These are phyloP conservation scores for Meloidogyne floridensis DNA, from an alignment of 1,140 invertebrate species.

Conservation along the genomic window DNA sequence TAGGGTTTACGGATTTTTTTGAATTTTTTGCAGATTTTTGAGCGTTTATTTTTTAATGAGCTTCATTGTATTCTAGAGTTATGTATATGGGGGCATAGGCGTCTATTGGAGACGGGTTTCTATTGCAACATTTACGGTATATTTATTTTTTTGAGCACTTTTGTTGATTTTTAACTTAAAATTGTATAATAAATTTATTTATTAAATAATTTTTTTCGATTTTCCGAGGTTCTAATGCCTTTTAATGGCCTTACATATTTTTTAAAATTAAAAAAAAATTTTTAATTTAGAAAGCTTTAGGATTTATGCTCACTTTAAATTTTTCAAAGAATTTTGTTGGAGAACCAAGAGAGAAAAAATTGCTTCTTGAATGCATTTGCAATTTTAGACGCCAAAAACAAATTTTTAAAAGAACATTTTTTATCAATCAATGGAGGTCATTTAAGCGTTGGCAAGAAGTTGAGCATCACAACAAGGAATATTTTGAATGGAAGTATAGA, in stretches of 20 bases:
- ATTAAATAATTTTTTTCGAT: too few relatives aligned
- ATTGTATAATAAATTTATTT: too few relatives aligned
- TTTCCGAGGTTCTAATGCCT: too few relatives aligned
- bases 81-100: too few relatives aligned
- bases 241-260: not conserved
- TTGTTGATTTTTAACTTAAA: too few relatives aligned
- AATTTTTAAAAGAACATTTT: not conserved
- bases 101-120: too few relatives aligned
- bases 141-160: too few relatives aligned
- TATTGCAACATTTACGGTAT: too few relatives aligned
- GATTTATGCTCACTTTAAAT: not conserved
- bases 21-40: too few relatives aligned
- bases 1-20: too few relatives aligned
- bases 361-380: not conserved
- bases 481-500: slow-evolving; percentile 29
- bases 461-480: slow-evolving; percentile 48
- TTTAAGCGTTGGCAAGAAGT: slow-evolving; percentile 61
- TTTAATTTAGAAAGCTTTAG: not conserved
- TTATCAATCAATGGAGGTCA: slow-evolving; percentile 51
- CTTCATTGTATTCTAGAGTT: too few relatives aligned
- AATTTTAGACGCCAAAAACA: not conserved
- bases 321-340: not conserved
- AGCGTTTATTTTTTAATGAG: too few relatives aligned
- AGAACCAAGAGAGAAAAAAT: not conserved
- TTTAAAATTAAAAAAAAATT: slow-evolving; percentile 3